A percentile compares a stretch with the other conserved stretches of the same genome.
Conservation (phyloP, 1,140 invertebrate species). For the Melitaea cinxia region DNA sequence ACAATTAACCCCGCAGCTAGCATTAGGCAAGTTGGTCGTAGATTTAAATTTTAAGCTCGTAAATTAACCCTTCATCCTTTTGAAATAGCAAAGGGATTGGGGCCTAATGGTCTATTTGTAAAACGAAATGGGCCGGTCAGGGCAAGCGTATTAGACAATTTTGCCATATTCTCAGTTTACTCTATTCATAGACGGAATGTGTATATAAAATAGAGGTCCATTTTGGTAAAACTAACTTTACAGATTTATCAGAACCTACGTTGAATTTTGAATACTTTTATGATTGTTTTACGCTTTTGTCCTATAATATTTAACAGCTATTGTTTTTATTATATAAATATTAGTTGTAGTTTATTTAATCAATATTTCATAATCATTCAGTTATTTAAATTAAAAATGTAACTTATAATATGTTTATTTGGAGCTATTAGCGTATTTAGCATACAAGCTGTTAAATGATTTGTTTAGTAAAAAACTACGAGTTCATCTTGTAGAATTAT, state of each 20-base stretch:
- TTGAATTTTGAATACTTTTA: not conserved
- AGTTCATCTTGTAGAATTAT: too few relatives aligned
- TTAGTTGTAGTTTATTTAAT: too few relatives aligned
- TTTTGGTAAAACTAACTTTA: slow-evolving; percentile 19
- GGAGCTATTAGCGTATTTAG: too few relatives aligned
- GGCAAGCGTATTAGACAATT: slow-evolving; percentile 76
- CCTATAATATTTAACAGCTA: not conserved
- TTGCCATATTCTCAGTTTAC: slow-evolving; percentile 72
- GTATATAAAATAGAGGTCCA: slow-evolving; percentile 22
- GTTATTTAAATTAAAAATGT: too few relatives aligned
- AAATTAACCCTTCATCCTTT: slow-evolving; percentile 81
- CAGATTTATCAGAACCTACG: slow-evolving; percentile 10
- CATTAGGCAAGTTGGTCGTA: slow-evolving; percentile 77
- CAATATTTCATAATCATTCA: too few relatives aligned
- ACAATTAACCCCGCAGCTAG: slow-evolving; percentile 73
- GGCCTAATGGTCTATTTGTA: slow-evolving; percentile 80
- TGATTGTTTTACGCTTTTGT: not conserved
- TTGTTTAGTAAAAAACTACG: too few relatives aligned
- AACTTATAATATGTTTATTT: too few relatives aligned
- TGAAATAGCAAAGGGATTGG: slow-evolving; percentile 80
- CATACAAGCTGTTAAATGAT: too few relatives aligned
- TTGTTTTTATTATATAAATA: too few relatives aligned
- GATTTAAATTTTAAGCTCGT: slow-evolving; percentile 81
- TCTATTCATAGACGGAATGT: slow-evolving; percentile 46
- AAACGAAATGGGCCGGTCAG: slow-evolving; percentile 75